Percentiles rank a stretch among this genome's conserved stretches.
phyloP scores from a whole-genome alignment of 1,140 invertebrate genomes.

The Idris sp. region DNA sequence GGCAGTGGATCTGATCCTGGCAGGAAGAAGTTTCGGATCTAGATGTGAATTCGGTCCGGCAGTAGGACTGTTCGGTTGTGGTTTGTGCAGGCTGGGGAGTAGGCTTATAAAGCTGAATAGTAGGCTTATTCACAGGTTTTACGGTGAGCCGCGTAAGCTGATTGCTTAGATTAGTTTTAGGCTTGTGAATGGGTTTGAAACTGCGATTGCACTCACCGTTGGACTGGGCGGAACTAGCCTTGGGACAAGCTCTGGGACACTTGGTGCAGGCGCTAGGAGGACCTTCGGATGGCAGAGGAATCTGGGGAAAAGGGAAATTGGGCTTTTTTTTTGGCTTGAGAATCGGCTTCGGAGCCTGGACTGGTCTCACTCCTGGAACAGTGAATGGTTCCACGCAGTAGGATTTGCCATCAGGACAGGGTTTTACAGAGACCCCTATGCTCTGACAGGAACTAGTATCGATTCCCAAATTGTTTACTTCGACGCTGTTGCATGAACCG shows the following conservation, averaged over 20 bases:
- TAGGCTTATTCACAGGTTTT: conserved; percentile 64
- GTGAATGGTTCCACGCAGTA: conserved; percentile 66
- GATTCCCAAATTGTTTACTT: conserved; percentile 61
- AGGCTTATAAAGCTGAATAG: conserved; percentile 74
- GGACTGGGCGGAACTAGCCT: too few relatives aligned
- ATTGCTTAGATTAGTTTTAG: conserved; percentile 74
- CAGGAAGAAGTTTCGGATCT: conserved; percentile 56
- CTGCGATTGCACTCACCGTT: conserved; percentile 23
- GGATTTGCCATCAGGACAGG: conserved; percentile 66
- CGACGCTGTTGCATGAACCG: conserved; percentile 60
- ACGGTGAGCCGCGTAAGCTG: conserved; percentile 74
- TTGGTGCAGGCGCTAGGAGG: conserved; percentile 25
- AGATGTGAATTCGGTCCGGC: conserved; percentile 57
- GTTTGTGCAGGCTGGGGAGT: conserved; percentile 54
- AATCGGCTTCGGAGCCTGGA: conserved; percentile 64
- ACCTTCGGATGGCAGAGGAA: conserved; percentile 69
- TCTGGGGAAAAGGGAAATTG: conserved; percentile 72
- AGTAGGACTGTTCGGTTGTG: conserved; percentile 47
- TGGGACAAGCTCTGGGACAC: conserved; percentile 35
- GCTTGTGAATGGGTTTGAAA: conserved; percentile 72
- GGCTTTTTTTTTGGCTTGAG: conserved; percentile 58
- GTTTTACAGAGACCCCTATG: conserved; percentile 66
- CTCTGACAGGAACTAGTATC: conserved; percentile 63
- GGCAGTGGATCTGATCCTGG: conserved; percentile 68
- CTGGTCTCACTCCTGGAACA: conserved; percentile 65